A percentile compares a stretch with the other conserved stretches of the same genome.
phyloP scores from a whole-genome alignment of 2,888 invertebrate species.

The Protodeltote pygarga region DNA sequence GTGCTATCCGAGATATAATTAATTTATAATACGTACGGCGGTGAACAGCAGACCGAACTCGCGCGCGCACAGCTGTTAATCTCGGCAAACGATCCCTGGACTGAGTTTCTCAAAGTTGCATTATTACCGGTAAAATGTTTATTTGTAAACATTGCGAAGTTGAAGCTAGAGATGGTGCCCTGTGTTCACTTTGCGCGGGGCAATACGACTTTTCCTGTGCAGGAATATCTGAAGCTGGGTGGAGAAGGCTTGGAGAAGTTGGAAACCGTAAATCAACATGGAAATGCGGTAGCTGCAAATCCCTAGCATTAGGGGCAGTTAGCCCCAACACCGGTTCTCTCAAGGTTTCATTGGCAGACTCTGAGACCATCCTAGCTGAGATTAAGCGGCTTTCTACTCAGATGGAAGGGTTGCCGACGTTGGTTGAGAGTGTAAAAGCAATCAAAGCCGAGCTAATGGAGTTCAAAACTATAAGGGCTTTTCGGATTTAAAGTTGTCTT shows the following conservation, averaged over 20 bases:
- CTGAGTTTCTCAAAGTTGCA: slow-evolving; percentile 1
- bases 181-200: not conserved
- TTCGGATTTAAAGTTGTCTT: not conserved
- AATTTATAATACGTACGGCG: no score
- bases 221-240: slow-evolving; percentile 11
- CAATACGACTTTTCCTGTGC: slow-evolving; percentile 8
- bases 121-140: not conserved
- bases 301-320: not conserved
- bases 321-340: not conserved
- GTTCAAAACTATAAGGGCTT: not conserved
- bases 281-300: slow-evolving; percentile 1
- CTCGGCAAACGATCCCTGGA: not conserved
- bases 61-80: not conserved
- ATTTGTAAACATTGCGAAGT: not conserved
- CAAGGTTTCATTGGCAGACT: not conserved
- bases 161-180: not conserved
- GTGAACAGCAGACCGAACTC: not conserved
- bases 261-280: slow-evolving; percentile 6
- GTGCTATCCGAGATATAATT: no score
- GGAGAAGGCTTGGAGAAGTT: slow-evolving; percentile 11
- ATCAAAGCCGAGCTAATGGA: not conserved
- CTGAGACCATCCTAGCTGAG: not conserved
- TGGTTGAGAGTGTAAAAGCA: not conserved
- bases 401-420: not conserved
- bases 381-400: not conserved